phyloP scores from a whole-genome alignment of 2,113 vertebrate genomes.

The Polyodon spathula region DNA sequence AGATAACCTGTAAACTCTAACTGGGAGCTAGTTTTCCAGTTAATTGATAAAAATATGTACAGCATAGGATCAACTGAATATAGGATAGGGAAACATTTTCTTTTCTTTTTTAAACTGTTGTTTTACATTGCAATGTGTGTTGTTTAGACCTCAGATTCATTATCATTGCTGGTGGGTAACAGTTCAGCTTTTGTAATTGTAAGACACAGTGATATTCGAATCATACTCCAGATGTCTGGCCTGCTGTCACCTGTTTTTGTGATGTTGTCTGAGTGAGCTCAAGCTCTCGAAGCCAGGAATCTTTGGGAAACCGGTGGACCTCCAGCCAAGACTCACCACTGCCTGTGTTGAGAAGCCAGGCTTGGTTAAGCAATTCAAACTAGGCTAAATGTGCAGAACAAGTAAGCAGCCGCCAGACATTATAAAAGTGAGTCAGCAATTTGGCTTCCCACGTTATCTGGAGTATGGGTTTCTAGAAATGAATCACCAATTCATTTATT shows the following conservation, averaged over 20 bases:
- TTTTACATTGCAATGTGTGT: too few relatives aligned
- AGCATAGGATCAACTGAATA: too few relatives aligned
- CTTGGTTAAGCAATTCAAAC: conserved; percentile 24
- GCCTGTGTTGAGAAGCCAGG: conserved; percentile 49
- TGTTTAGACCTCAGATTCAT: too few relatives aligned
- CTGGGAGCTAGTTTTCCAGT: too few relatives aligned
- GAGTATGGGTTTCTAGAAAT: neutral
- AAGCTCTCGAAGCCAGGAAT: conserved; percentile 65
- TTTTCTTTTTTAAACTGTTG: too few relatives aligned
- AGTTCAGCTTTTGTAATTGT: too few relatives aligned
- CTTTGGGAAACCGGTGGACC: conserved; percentile 65
- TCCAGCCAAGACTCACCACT: conserved; percentile 63
- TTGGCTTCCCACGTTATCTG: neutral
- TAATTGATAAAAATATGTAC: too few relatives aligned
- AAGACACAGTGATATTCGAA: neutral
- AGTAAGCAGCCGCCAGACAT: neutral
- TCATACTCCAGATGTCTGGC: too few relatives aligned
- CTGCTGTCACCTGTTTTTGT: conserved; percentile 26
- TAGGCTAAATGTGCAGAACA: neutral
- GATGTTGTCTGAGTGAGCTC: conserved; percentile 24
- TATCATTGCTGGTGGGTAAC: too few relatives aligned
- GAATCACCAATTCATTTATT: neutral
- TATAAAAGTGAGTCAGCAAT: conserved; percentile 1
- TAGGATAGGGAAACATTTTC: too few relatives aligned
- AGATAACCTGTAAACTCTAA: too few relatives aligned